phyloP scores from a whole-genome alignment of 1,140 invertebrate species.

The Atta texana region DNA sequence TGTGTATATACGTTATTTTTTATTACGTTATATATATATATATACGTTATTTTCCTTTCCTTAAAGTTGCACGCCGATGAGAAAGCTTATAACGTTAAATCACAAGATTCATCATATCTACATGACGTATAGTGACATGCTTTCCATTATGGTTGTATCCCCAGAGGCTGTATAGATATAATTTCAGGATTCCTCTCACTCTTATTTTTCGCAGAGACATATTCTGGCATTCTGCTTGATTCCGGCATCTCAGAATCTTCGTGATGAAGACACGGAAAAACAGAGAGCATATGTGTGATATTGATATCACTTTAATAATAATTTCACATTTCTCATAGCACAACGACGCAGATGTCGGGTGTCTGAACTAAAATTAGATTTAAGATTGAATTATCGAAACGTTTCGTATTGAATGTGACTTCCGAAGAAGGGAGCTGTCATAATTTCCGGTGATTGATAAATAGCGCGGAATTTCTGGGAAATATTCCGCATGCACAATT shows the following conservation, averaged over 20 bases:
- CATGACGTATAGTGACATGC: constrained; percentile 22
- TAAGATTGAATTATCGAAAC: constrained; percentile 16
- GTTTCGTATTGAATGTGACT: constrained; percentile 4
- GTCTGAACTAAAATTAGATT: constrained; percentile 22
- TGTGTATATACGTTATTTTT: background rate
- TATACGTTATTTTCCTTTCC: background rate
- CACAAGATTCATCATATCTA: constrained; percentile 31
- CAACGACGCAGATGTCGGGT: background rate
- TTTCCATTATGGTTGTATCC: constrained; percentile 43
- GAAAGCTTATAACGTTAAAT: background rate
- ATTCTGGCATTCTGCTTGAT: constrained; percentile 33
- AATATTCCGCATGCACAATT: background rate
- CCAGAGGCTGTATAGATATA: constrained; percentile 44
- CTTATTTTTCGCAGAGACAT: constrained; percentile 19
- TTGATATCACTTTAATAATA: constrained; percentile 49
- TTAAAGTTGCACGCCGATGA: background rate
- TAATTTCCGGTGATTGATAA: background rate
- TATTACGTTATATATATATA: too few relatives aligned
- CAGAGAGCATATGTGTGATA: background rate
- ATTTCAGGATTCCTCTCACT: constrained; percentile 48
- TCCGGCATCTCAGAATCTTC: constrained; percentile 28
- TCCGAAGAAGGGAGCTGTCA: background rate
- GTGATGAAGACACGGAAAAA: constrained; percentile 28
- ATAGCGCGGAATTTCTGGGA: background rate
- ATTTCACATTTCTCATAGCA: constrained; percentile 28